Conservation (phyloP, 2,888 invertebrate species). For the Lutraria lutraria region DNA sequence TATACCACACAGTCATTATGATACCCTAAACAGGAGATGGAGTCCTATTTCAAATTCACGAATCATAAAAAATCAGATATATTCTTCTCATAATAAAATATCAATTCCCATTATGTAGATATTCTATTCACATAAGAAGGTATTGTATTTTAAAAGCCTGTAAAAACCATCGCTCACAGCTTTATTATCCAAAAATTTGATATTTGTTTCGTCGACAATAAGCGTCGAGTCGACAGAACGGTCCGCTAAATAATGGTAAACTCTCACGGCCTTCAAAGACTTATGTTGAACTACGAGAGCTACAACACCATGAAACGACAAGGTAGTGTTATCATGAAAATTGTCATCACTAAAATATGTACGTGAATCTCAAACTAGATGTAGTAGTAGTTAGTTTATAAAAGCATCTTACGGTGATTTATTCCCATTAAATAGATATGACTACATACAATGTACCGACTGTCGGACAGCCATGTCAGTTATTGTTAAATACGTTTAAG, state of each 20-base stretch:
- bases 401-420: constrained; percentile 49
- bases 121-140: background rate
- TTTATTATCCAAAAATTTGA: background rate
- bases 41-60: background rate
- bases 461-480: constrained; percentile 33
- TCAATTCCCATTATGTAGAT: background rate
- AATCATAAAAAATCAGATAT: background rate
- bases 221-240: constrained; percentile 15
- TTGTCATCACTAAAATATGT: constrained; percentile 49
- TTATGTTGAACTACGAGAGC: background rate
- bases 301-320: constrained; percentile 1
- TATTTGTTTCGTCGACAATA: background rate
- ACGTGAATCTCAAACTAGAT: background rate
- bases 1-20: background rate
- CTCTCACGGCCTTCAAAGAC: background rate
- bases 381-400: constrained; percentile 39
- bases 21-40: background rate
- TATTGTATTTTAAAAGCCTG: background rate
- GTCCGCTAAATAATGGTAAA: background rate
- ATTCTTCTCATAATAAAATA: background rate
- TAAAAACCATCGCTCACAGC: background rate
- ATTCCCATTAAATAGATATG: constrained; percentile 43
- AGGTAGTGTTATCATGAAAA: background rate
- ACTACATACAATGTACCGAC: constrained; percentile 37
- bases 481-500: constrained; percentile 36